These are phyloP conservation scores for Psylliodes chrysocephalus DNA, from an alignment of 2,888 invertebrate species.

Conservation along the genomic window DNA sequence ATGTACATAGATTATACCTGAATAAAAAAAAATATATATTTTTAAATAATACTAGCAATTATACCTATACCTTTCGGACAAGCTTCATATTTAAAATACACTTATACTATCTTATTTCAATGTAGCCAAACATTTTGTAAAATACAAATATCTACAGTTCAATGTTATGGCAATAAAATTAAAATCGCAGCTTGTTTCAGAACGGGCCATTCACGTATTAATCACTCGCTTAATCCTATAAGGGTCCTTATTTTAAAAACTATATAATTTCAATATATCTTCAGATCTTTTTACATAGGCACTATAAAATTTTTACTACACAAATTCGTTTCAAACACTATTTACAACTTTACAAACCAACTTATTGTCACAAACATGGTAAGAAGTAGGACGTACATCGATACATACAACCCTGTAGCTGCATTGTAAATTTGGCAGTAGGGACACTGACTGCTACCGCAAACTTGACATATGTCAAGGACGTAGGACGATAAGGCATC, in stretches of 20 bases:
- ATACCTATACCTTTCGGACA: too few species aligned
- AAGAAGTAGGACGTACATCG: constrained; percentile 53
- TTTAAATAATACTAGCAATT: too few species aligned
- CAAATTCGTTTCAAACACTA: constrained; percentile 23
- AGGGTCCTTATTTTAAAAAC: background rate
- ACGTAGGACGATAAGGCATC: constrained; percentile 87
- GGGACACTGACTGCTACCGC: constrained; percentile 93
- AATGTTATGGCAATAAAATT: too few species aligned
- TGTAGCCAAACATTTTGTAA: too few species aligned
- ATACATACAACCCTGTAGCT: constrained; percentile 62
- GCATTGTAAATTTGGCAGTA: constrained; percentile 89
- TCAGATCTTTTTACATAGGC: constrained; percentile 27
- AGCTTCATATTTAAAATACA: too few species aligned
- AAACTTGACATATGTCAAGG: constrained; percentile 92
- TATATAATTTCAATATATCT: background rate
- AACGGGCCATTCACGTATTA: too few species aligned
- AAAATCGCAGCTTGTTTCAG: too few species aligned
- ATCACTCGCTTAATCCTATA: background rate
- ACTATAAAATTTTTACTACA: constrained; percentile 31
- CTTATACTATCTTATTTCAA: too few species aligned
- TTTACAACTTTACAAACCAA: constrained; percentile 37
- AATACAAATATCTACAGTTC: too few species aligned
- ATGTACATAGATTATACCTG: too few species aligned
- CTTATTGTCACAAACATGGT: constrained; percentile 48
- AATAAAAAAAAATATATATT: too few species aligned